Base-by-base conservation (phyloP, 1,140 invertebrate species). In the Euschistus heros region DNA sequence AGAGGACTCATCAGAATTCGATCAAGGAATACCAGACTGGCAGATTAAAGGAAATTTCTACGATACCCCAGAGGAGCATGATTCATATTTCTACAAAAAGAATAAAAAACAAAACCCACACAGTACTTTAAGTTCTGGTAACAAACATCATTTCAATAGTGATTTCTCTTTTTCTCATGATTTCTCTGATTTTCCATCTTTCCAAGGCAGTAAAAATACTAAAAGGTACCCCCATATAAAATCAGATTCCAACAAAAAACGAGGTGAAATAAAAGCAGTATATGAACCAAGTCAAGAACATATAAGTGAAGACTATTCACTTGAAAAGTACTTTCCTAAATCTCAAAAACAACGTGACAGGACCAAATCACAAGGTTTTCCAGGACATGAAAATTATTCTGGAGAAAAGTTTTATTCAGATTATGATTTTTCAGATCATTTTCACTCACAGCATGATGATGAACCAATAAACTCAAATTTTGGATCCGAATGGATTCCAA, bases 401-500 rank as follows among this genome's bases (percentile, higher is more conserved):
- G 33, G 33, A 37, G 33, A 37, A 13, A 37, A 37, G 10, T 37
- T 37, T 10, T 37, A 6, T 37, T 37, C 33, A 10, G 33, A 37
- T 13, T 37, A 37, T 10, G 33, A 37, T 37, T 37, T 37, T 37
- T 13, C 33, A 10, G 33, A 37, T 2, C 33, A 37, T 37, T 37
- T 37, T 13, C 33, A 37, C 13, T 37, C 33, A 13, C 33, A 37
- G 33, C 33, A 37, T 1, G 33, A 37, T 15, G 55, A 24, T 17
- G 17, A 27, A 59, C 17, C 55, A 27, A n/a, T 24, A 42, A 24
- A 10, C 18, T 33, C 30, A 17, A 42, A 61, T 18, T 66, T 66
- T 27, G 62, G 60, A 14, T 66, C 62, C 1, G 69, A 69, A 55
- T 72, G 71, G 71, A 70, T 68, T 18, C 71, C 71, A 0, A 72